Evolutionary conservation across 2,113 vertebrate species (phyloP).

Genomic region (Dicentrarchus labrax): DNA sequence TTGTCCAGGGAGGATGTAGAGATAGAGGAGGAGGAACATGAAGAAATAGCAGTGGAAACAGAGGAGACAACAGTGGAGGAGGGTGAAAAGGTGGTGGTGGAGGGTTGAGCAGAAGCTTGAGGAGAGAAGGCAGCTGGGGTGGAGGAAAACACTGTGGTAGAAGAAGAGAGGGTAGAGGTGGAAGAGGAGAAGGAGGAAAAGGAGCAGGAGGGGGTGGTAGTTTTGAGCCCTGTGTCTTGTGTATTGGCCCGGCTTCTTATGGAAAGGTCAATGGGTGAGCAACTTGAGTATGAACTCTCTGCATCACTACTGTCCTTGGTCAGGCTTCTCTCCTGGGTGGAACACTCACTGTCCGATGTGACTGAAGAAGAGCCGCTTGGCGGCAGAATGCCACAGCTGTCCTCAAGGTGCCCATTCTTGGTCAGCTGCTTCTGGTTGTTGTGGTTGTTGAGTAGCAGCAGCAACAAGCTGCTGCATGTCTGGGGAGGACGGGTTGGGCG

Average conservation of each 20-base stretch:
- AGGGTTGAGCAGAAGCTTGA: slow-evolving; percentile 69
- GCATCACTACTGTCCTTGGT: slow-evolving; percentile 96
- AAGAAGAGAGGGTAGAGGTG: slow-evolving; percentile 76
- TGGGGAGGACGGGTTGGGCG: slow-evolving; percentile 88
- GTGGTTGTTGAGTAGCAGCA: slow-evolving; percentile 97
- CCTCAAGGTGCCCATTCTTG: slow-evolving; percentile 87
- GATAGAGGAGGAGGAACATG: slow-evolving; percentile 74
- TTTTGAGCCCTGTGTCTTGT: slow-evolving; percentile 77
- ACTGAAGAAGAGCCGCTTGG: slow-evolving; percentile 90
- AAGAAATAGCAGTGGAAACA: slow-evolving; percentile 57
- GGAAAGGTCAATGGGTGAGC: slow-evolving; percentile 96
- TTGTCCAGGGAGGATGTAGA: slow-evolving; percentile 91
- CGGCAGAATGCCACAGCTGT: slow-evolving; percentile 84
- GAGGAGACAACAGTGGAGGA: slow-evolving; percentile 74
- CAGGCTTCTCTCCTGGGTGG: slow-evolving; percentile 92
- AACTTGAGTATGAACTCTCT: slow-evolving; percentile 95
- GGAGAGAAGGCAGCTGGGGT: slow-evolving; percentile 73
- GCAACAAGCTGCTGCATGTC: slow-evolving; percentile 93
- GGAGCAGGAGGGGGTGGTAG: slow-evolving; percentile 42
- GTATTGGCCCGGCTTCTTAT: slow-evolving; percentile 88
- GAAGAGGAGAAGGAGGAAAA: slow-evolving; percentile 73
- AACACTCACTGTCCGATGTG: slow-evolving; percentile 92
- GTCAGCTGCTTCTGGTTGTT: slow-evolving; percentile 89
- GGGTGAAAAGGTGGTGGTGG: slow-evolving; percentile 71
- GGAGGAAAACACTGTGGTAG: slow-evolving; percentile 61